Evolutionary conservation across 2,888 invertebrate genomes (phyloP).

Genomic region (Pseudanteris insignis): DNA sequence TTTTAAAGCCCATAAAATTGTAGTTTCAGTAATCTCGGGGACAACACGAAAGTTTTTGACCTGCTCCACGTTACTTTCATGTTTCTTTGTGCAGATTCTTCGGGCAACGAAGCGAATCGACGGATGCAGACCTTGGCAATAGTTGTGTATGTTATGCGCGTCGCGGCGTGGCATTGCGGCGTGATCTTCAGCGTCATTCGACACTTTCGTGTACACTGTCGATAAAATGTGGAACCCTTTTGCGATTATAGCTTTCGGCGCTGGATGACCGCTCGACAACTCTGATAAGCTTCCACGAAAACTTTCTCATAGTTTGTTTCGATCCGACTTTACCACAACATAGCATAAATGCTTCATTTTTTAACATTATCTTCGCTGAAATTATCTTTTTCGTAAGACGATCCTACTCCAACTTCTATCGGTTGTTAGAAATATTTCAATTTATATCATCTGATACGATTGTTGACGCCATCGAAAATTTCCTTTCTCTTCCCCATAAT

Average conservation of each 20-base stretch:
- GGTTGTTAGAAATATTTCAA: conserved; percentile 34
- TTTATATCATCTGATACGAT: conserved; percentile 23
- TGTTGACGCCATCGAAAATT: conserved; percentile 35
- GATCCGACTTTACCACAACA: too few relatives aligned
- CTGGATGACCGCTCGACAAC: conserved; percentile 31
- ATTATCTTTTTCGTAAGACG: conserved; percentile 10
- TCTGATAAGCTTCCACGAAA: conserved; percentile 34
- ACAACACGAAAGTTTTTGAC: conserved; percentile 64
- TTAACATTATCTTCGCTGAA: conserved; percentile 24
- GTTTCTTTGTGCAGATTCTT: conserved; percentile 42
- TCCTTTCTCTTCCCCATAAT: conserved; percentile 26
- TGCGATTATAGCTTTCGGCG: conserved; percentile 36
- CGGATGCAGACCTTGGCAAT: conserved; percentile 25
- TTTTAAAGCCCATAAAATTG: conserved; percentile 68
- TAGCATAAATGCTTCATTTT: conserved; percentile 22
- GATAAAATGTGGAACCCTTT: conserved; percentile 37
- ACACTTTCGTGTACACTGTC: conserved; percentile 29
- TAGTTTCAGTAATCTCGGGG: conserved; percentile 67
- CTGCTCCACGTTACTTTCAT: conserved; percentile 49
- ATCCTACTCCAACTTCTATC: conserved; percentile 21
- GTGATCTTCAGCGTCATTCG: conserved; percentile 27
- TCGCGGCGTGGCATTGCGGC: too few relatives aligned
- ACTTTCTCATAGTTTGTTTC: conserved; percentile 19
- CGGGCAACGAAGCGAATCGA: conserved; percentile 25
- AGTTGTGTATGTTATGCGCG: conserved; percentile 17